Percentiles rank a stretch among this genome's conserved stretches.
phyloP scores from a whole-genome alignment of 2,113 vertebrate species.

The Gnathonemus longibarbis region DNA sequence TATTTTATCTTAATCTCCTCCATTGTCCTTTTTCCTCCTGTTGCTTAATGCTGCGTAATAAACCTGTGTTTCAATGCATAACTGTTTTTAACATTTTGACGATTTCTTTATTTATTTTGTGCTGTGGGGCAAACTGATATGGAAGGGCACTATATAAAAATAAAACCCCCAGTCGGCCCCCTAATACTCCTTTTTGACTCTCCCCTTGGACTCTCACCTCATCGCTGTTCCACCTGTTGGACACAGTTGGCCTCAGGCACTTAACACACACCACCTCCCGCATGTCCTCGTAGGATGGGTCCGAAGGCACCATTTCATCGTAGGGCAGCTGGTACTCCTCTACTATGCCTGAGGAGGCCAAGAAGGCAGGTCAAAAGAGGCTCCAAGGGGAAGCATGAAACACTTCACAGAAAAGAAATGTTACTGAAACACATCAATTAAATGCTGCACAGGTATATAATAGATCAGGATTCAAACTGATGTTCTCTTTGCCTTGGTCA shows the following conservation, averaged over 20 bases:
- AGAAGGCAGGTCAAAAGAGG: neutral
- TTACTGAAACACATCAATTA: neutral
- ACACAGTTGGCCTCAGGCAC: slow-evolving; percentile 79
- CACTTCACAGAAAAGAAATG: neutral
- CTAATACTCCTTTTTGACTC: too few species aligned
- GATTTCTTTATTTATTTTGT: too few species aligned
- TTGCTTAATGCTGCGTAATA: too few species aligned
- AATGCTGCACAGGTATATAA: neutral
- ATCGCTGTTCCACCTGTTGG: slow-evolving; percentile 94
- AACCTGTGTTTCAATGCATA: too few species aligned
- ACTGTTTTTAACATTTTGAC: too few species aligned
- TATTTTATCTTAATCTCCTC: neutral
- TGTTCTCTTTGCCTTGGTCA: neutral
- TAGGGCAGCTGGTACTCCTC: slow-evolving; percentile 95
- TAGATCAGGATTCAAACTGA: neutral
- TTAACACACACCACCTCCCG: slow-evolving; percentile 95
- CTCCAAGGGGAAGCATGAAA: neutral
- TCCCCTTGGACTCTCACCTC: slow-evolving; percentile 66
- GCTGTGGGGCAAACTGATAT: too few species aligned
- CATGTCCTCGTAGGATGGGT: slow-evolving; percentile 96
- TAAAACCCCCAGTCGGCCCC: too few species aligned
- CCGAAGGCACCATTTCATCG: slow-evolving; percentile 85
- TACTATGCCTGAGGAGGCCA: slow-evolving; percentile 69
- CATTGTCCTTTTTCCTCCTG: too few species aligned
- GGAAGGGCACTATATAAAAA: neutral